phyloP scores from a whole-genome alignment of 2,888 invertebrate genomes.

The Caenorhabditis sp. region DNA sequence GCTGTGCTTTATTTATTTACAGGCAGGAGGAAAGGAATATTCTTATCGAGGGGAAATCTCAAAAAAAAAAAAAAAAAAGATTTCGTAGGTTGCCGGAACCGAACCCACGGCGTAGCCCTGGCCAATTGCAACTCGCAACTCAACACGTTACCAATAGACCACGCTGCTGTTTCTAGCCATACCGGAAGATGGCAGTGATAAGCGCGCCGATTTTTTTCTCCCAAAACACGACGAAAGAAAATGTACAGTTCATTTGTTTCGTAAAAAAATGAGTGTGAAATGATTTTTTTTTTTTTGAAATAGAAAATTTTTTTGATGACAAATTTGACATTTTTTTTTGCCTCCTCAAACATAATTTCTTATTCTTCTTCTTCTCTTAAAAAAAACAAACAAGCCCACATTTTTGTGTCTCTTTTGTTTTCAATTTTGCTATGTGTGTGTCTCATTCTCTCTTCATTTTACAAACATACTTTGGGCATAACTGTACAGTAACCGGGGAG shows the following conservation, averaged over 20 bases:
- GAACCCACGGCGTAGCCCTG: too few species aligned
- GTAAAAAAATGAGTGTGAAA: neutral
- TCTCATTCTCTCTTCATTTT: too few species aligned
- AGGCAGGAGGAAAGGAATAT: neutral
- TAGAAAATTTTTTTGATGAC: constrained; percentile 2
- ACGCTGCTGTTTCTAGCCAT: too few species aligned
- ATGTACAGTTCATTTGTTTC: neutral
- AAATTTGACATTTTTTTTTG: constrained; percentile 11
- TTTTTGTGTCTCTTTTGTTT: too few species aligned
- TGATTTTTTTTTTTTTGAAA: neutral
- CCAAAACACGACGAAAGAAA: neutral
- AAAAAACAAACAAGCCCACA: neutral
- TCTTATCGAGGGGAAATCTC: too few species aligned
- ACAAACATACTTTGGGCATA: too few species aligned
- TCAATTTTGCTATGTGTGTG: too few species aligned
- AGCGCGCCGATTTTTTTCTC: neutral
- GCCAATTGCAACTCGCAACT: too few species aligned
- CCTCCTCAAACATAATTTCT: neutral
- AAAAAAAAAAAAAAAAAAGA: too few species aligned
- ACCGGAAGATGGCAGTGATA: too few species aligned
- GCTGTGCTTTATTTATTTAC: neutral
- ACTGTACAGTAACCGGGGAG: neutral
- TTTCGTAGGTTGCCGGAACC: too few species aligned
- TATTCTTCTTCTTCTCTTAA: neutral
- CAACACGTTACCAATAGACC: too few species aligned